Base-by-base conservation (phyloP, 1,140 invertebrate species). In the Fopius arisanus region DNA sequence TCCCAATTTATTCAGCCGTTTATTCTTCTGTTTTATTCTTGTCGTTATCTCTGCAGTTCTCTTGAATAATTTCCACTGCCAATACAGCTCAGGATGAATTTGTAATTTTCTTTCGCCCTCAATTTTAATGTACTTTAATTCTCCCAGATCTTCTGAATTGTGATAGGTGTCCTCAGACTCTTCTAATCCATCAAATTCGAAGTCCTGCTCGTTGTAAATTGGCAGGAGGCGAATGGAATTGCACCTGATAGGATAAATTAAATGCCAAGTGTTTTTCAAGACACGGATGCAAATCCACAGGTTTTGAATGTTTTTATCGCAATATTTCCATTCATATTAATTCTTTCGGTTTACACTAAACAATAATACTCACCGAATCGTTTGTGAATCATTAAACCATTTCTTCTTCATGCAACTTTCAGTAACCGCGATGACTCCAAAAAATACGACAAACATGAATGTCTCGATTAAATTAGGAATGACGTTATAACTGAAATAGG, bases 381-480 rank as follows among this genome's bases (percentile, higher is more conserved):
- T 66, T 19, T 6, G 16, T 66, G 28, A 19, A 66, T 19, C 19
- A 19, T 37, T 37, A 14, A 41, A 43, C 1, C 19, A 48, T 68
- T 68, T 68, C 40, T 48, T 29, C 29, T 48, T 70, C 14, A 70
- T 29, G 16, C 26, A 26, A 16, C 12, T 70, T 31, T 70, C 68
- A n/a, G 28, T 26, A 21, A 29, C n/a, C 5, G 51, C 21, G 16
- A 70, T 23, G 29, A 59, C 29, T 31, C 43, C 68, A 59, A 70
- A 54, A 28, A 70, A 21, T 14, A 54, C 23, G 1, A 31, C 12
- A 70, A 70, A 59, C n/a, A 54, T 16, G 29, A 54, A 31, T 29
- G 48, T 31, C 5, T 70, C 68, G 10, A 26, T 41, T 12, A 28
- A 41, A 68, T 68, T 41, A 1, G 41, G 40, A 12, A 48, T n/a